Percentiles rank a stretch among this genome's conserved stretches.
phyloP scores from a whole-genome alignment of 2,797 vertebrate species.

The Setipinna tenuifilis region DNA sequence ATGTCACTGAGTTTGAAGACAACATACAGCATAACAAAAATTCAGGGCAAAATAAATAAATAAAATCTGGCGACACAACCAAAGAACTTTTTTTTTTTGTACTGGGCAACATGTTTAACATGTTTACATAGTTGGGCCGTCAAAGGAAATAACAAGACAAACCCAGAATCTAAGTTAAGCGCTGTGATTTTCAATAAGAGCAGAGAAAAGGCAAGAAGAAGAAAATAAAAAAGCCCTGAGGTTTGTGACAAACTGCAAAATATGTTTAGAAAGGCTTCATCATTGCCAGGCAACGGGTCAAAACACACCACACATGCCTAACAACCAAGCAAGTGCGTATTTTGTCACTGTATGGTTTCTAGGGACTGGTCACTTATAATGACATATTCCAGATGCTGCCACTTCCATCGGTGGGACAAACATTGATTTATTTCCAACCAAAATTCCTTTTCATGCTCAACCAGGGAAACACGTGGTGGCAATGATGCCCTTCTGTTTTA shows the following conservation, averaged over 20 bases:
- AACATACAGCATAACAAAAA: not conserved
- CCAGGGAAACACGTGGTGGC: slow-evolving; percentile 67
- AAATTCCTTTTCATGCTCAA: slow-evolving; percentile 71
- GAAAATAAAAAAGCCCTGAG: slow-evolving; percentile 42
- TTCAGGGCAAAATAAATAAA: not conserved
- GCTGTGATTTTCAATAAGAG: not conserved
- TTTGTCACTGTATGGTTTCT: slow-evolving; percentile 81
- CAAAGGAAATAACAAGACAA: not conserved
- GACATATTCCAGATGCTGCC: slow-evolving; percentile 76
- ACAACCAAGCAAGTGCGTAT: slow-evolving; percentile 80
- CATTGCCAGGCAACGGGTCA: slow-evolving; percentile 78
- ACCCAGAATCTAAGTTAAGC: not conserved
- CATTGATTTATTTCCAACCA: slow-evolving; percentile 80
- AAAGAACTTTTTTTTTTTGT: not conserved
- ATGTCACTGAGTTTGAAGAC: not conserved
- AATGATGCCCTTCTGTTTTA: slow-evolving; percentile 65
- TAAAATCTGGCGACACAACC: not conserved
- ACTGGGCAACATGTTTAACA: not conserved
- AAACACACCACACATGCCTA: slow-evolving; percentile 79
- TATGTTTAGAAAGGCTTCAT: slow-evolving; percentile 74
- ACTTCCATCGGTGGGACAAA: slow-evolving; percentile 76
- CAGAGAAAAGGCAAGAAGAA: not conserved
- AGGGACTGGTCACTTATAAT: slow-evolving; percentile 79
- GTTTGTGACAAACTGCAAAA: slow-evolving; percentile 72
- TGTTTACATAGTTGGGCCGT: slow-evolving; percentile 10